A percentile compares a stretch with the other conserved stretches of the same genome.
These are phyloP conservation scores for Hippocampus comes DNA, from an alignment of 2,113 vertebrate genomes.

Conservation along the genomic window DNA sequence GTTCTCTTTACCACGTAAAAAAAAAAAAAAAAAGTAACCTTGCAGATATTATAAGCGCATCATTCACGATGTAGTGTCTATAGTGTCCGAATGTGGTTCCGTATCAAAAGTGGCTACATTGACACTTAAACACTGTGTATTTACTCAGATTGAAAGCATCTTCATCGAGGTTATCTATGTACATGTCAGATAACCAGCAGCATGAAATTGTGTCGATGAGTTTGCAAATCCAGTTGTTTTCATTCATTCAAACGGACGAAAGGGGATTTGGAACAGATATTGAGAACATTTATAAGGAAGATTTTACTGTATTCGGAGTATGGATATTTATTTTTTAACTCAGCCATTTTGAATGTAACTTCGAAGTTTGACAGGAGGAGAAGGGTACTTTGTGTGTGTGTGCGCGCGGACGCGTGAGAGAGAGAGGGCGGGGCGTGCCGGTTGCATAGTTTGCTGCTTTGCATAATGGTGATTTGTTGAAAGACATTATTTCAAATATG, in stretches of 20 bases:
- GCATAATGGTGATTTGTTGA: conserved; percentile 16
- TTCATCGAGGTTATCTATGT: conserved; percentile 8
- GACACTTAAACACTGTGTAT: conserved; percentile 45
- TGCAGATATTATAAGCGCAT: conserved; percentile 21
- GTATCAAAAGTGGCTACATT: conserved; percentile 21
- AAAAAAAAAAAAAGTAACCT: conserved; percentile 9
- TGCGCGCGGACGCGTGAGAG: background rate
- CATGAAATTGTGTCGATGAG: conserved; percentile 21
- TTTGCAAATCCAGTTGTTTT: conserved; percentile 14
- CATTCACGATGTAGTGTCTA: conserved; percentile 10
- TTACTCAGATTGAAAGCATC: conserved; percentile 23
- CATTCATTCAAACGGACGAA: conserved; percentile 3
- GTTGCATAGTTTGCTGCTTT: conserved; percentile 49
- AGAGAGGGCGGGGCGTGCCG: conserved; percentile 10
- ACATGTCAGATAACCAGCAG: conserved; percentile 8
- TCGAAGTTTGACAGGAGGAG: background rate
- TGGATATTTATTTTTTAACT: conserved; percentile 19
- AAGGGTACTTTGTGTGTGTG: background rate
- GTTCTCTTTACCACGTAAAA: conserved; percentile 25
- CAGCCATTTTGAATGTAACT: conserved; percentile 14
- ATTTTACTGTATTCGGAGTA: conserved; percentile 3
- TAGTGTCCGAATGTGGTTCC: conserved; percentile 34
- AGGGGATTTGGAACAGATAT: background rate
- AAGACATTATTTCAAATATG: conserved; percentile 31
- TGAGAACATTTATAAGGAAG: background rate